Conservation (phyloP, 1,140 invertebrate genomes). For the Musca domestica region DNA sequence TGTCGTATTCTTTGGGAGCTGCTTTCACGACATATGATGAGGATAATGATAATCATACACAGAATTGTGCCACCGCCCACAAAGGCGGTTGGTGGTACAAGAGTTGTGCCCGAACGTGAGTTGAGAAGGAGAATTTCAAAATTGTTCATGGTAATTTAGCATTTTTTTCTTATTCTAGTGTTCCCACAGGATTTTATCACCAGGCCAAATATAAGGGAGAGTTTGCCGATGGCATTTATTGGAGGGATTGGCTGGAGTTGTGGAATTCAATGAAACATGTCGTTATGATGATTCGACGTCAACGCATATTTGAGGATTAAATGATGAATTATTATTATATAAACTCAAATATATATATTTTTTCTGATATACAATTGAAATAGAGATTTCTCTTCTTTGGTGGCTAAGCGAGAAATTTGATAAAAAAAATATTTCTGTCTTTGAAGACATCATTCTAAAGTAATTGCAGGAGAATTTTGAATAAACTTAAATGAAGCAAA, state of each 20-base stretch:
- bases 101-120: not conserved
- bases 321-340: too few species aligned
- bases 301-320: not conserved
- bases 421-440: too few species aligned
- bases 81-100: slow-evolving; percentile 3
- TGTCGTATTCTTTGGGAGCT: not conserved
- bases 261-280: not conserved
- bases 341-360: too few species aligned
- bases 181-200: not conserved
- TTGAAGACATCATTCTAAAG: too few species aligned
- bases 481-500: too few species aligned
- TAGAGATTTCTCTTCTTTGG: too few species aligned
- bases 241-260: not conserved
- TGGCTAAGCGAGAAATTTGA: too few species aligned
- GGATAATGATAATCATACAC: not conserved
- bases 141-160: not conserved
- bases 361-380: too few species aligned
- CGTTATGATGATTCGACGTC: not conserved
- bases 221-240: not conserved
- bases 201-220: not conserved
- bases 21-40: not conserved
- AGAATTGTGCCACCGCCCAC: not conserved
- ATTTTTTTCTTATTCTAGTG: not conserved
- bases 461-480: too few species aligned
- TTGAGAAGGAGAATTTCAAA: not conserved